Evolutionary conservation across 1,140 invertebrate genomes (phyloP), one percentile per base, ranked within the genome.

Genomic region (Liolophura sinensis): DNA sequence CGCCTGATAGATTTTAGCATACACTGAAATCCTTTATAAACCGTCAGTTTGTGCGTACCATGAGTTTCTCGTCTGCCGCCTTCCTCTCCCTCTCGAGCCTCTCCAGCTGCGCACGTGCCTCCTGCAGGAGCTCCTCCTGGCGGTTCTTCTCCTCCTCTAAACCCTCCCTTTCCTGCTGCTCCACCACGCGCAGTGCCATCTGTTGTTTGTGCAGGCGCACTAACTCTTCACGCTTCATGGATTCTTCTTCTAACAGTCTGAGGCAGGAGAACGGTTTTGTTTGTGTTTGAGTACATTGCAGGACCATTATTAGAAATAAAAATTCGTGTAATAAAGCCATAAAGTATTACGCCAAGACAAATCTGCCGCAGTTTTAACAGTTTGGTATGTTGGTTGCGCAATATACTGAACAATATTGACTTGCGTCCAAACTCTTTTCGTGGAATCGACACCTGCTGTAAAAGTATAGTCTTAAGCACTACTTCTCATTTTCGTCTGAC

Each of bases 191-290:
- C 72, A 93, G 84, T 73, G 88, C 79, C 63, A 88, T 87, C 76
- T 93, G 92, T 79, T 93, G 91, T 74, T 89, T 87, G 81, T 93
- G 91, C 16, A 93, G 78, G 63, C 86, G 85, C 83, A 93, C 92
- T 54, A 93, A 79, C 79, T 93, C 90, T 79, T 92, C 91, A 71
- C 92, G 78, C 77, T 90, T 91, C 74, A 92, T 91, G 91, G 91
- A 93, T 86, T 93, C 92, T 84, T 94, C 92, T 50, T 89, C 87
- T 60, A 94, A 83, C 52, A 94, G 89, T 74, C 90, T 89, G 67
- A 20, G 60, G 48, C 22, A 68, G 22, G 54, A 22, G 11, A 16
- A 3, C 58, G 40, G 22, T n/a, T n/a, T n/a, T n/a, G n/a, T n/a
- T n/a, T n/a, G 52, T 60, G 27, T n/a, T 57, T 14, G 22, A 15